Conservation (phyloP, 2,113 vertebrate species). For the Sarotherodon lohbergeri region DNA sequence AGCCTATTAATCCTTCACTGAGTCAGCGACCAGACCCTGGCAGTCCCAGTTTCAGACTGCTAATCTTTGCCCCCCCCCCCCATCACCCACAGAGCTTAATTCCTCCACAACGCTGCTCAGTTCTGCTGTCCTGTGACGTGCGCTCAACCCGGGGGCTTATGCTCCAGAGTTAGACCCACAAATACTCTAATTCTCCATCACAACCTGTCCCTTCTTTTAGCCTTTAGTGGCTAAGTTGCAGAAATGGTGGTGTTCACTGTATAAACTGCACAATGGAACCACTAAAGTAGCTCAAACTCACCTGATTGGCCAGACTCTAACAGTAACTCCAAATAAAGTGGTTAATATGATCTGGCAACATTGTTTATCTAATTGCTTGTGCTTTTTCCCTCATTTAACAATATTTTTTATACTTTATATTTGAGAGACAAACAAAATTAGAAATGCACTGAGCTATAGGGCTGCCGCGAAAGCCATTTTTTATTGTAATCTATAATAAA, state of each 20-base stretch:
- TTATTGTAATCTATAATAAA: background rate
- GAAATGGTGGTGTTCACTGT: background rate
- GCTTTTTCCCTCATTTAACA: background rate
- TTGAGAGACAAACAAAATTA: background rate
- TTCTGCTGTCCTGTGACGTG: slow-evolving; percentile 38
- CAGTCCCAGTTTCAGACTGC: slow-evolving; percentile 48
- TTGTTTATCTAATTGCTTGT: background rate
- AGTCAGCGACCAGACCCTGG: slow-evolving; percentile 35
- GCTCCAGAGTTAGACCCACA: slow-evolving; percentile 2
- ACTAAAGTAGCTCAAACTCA: background rate
- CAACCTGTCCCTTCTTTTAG: slow-evolving; percentile 41
- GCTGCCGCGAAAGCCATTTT: background rate
- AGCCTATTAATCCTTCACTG: slow-evolving; percentile 52
- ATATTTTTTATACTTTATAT: background rate
- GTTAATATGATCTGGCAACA: background rate
- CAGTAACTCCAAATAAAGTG: background rate
- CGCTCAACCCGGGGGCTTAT: slow-evolving; percentile 37
- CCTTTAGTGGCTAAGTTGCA: background rate
- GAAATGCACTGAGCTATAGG: background rate
- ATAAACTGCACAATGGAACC: background rate
- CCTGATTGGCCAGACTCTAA: background rate
- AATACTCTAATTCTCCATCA: slow-evolving; percentile 27
- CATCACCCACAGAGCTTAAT: slow-evolving; percentile 31
- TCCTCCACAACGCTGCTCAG: slow-evolving; percentile 52
- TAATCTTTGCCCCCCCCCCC: slow-evolving; percentile 53